phyloP scores from a whole-genome alignment of 2,888 invertebrate genomes.

The Ophraella communa region DNA sequence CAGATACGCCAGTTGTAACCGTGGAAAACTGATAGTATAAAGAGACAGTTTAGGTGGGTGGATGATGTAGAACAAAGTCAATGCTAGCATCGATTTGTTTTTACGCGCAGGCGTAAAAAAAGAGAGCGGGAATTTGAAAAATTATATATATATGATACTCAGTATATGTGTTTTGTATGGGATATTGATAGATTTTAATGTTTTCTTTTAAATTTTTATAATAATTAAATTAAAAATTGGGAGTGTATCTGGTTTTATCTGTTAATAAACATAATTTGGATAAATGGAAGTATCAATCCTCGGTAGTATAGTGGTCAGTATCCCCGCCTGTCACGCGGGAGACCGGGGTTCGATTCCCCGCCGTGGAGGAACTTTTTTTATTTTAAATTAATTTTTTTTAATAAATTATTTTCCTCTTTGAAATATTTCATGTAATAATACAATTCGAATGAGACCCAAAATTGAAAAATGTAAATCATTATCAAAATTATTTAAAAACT shows the following conservation, averaged over 20 bases:
- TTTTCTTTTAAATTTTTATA: no score
- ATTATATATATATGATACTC: not conserved
- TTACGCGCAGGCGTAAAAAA: constrained; percentile 17
- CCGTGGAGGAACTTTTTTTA: constrained; percentile 39
- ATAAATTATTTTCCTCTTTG: not conserved
- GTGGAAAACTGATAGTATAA: constrained; percentile 48
- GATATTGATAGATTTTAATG: no score
- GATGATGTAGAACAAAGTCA: constrained; percentile 47
- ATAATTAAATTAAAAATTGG: no score
- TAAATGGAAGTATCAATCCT: constrained; percentile 28
- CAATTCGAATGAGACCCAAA: no score
- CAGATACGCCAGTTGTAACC: constrained; percentile 45
- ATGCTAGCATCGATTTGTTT: constrained; percentile 26
- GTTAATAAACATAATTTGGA: not conserved
- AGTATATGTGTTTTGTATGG: no score
- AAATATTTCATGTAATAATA: no score
- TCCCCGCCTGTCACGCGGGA: constrained; percentile 48
- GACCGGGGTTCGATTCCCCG: constrained; percentile 47
- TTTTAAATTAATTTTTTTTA: constrained; percentile 19
- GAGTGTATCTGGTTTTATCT: no score
- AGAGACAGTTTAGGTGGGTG: constrained; percentile 49
- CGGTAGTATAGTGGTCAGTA: constrained; percentile 48
- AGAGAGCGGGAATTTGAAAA: constrained; percentile 34
- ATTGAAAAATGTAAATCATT: no score
- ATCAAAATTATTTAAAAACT: no score